Conservation (phyloP, 2,888 invertebrate species). For the Candidula unifasciata region DNA sequence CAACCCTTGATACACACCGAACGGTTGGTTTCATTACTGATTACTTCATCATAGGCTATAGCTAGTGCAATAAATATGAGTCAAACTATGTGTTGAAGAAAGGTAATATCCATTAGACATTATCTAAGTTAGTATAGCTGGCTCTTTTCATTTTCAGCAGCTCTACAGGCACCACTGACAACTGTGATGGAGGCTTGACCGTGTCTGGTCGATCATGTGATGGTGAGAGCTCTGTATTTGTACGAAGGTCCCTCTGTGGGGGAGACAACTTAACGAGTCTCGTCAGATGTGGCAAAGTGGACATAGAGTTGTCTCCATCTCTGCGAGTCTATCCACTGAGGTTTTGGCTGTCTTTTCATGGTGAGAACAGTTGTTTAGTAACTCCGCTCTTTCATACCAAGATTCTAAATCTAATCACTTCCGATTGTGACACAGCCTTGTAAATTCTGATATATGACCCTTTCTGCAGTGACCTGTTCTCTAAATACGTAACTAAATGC, state of each 20-base stretch:
- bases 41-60: too few relatives aligned
- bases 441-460: too few relatives aligned
- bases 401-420: too few relatives aligned
- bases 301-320: constrained; percentile 30
- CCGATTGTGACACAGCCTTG: too few relatives aligned
- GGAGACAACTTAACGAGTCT: constrained; percentile 26
- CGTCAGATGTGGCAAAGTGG: constrained; percentile 39
- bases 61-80: too few relatives aligned
- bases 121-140: too few relatives aligned
- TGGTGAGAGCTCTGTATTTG: constrained; percentile 1
- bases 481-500: background rate
- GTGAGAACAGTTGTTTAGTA: background rate
- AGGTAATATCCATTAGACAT: too few relatives aligned
- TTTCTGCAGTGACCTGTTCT: too few relatives aligned
- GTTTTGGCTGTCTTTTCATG: constrained; percentile 46
- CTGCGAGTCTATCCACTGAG: constrained; percentile 30
- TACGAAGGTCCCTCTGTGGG: background rate
- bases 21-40: too few relatives aligned
- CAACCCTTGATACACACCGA: too few relatives aligned
- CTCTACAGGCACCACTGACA: constrained; percentile 16
- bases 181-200: constrained; percentile 41
- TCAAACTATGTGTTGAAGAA: too few relatives aligned
- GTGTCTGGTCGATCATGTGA: constrained; percentile 33
- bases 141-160: background rate
- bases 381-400: background rate